Conservation (phyloP, 2,888 invertebrate genomes). For the Epinotia demarniana region DNA sequence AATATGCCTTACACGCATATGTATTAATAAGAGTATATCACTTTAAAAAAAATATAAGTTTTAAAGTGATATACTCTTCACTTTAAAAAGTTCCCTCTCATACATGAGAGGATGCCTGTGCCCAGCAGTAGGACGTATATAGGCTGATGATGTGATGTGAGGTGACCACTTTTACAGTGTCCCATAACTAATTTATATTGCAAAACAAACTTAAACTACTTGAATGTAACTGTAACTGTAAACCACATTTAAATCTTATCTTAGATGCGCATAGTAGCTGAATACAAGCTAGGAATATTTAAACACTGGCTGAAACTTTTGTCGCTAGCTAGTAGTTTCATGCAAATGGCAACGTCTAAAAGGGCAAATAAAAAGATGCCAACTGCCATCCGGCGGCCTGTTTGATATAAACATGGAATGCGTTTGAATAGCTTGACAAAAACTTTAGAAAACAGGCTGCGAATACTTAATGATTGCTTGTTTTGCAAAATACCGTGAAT, state of each 20-base stretch:
- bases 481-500: not conserved
- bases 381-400: not conserved
- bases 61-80: no score
- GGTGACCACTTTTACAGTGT: not conserved
- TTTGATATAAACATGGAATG: not conserved
- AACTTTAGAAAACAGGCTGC: not conserved
- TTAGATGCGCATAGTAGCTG: not conserved
- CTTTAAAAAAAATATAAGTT: no score
- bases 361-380: not conserved
- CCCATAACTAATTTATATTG: not conserved
- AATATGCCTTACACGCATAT: no score
- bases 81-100: no score
- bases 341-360: constrained; percentile 1
- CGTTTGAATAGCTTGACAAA: not conserved
- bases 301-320: not conserved
- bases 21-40: no score
- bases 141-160: no score
- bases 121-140: no score
- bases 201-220: no score
- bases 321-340: not conserved
- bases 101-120: no score
- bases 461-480: constrained; percentile 1
- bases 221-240: no score
- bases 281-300: not conserved
- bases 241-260: no score